Base-by-base conservation (phyloP, 2,797 vertebrate genomes). In the Poecilia wingei region DNA sequence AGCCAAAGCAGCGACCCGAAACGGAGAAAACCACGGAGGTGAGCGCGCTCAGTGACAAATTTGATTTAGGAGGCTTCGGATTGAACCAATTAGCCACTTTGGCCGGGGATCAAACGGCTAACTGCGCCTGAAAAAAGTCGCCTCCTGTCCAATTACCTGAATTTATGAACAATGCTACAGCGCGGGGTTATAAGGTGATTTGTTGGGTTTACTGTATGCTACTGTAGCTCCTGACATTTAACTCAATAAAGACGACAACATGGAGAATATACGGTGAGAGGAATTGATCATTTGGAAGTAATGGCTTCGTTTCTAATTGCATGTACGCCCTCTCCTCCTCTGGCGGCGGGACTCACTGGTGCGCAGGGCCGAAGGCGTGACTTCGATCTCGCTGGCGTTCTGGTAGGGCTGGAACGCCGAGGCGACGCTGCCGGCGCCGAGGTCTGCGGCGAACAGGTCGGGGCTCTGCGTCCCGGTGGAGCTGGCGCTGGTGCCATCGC, bases 401-500 rank as follows among this genome's bases (percentile, higher is more conserved):
- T 98, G 97, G 84, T 98, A 99, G 66, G 98, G 97, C 76, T 97
- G 97, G 87, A 99, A 98, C 89, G 97, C 97, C 0, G 98, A 98
- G 0, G 95, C 90, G 0, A 83, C 83, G 66, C 95, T 96, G 83
- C 95, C 96, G 49, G 96, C 92, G 49, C 96, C 94, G 78, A 98
- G 94, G 82, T 99, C 98, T 0, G 95, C 96, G 28, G 96, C 96
- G 69, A 99, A 98, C 75, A 98, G 95, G 87, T 99, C 98, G 0
- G 98, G 98, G 88, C 98, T 99, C 86, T 99, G 98, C 0, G 98
- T 99, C 69, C 98, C 98, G 0, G 98, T 99, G 0, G 98, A 99
- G 90, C 98, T 99, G 91, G 98, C 97, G 0, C 98, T 99, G 88
- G 98, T 99, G 22, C 98, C 98, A 8, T 99, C 98, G 0, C 98